Evolutionary conservation across 2,888 invertebrate genomes (phyloP), one percentile per base, ranked within the genome.

Genomic region (Drosophila buzzatii): DNA sequence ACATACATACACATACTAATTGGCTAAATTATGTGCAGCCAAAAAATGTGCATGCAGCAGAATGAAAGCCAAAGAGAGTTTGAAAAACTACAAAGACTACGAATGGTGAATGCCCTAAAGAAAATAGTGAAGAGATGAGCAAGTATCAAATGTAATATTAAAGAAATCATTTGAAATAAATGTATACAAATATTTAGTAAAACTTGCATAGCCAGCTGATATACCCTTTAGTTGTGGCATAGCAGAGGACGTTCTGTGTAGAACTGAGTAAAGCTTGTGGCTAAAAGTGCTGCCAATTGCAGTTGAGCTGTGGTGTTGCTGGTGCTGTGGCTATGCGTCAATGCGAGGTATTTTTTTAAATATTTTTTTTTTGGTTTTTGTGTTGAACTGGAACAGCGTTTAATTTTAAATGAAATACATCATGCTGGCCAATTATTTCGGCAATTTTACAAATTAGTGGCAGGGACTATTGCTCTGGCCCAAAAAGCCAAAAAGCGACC

Each of bases 371-470:
- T 9, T 27, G 63, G 37, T 47, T 37, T 23, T 14, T 4, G 14
- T 37, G 60, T 33, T 63, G 44, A 37, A 49, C 45, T 56, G 51
- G 52, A 70, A 58, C 51, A 64, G 51, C 75, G 70, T 81, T 86
- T 84, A 82, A 87, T 81, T 82, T 82, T 58, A 82, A 82, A 75
- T 62, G 68, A 78, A 82, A 82, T 82, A 77, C 83, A 88, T 85
- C 83, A 85, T 67, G 75, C 56, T 73, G 73, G 84, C 76, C 87
- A 85, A 85, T 85, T 85, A 89, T 85, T 85, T 86, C 67, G 76
- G 71, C 85, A 89, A 89, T 89, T 85, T 84, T 81, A 75, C 68
- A 89, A 85, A 85, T 85, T 89, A 85, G 87, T 85, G 81, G 81
- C 73, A 57, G 66, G 49, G 70, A 64, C 65, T 70, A 62, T 75